A percentile compares a stretch with the other conserved stretches of the same genome.
phyloP scores from a whole-genome alignment of 2,888 invertebrate genomes.

The Drosophila pegasa region DNA sequence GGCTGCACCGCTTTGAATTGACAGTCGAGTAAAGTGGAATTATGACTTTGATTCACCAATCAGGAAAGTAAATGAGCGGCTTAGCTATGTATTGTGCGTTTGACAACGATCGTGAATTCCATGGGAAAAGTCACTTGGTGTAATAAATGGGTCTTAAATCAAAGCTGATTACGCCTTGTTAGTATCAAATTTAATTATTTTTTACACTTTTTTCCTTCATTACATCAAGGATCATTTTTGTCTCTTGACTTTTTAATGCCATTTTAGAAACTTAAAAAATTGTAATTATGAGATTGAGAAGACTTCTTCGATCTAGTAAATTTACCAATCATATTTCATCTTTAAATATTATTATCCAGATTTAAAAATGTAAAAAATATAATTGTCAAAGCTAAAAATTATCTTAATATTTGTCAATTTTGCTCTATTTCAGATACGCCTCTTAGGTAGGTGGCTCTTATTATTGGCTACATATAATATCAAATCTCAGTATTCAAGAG shows the following conservation, averaged over 20 bases:
- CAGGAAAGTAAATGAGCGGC: constrained; percentile 39
- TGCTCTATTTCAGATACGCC: no score
- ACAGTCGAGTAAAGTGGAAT: constrained; percentile 48
- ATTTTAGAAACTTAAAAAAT: neutral
- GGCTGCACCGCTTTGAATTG: constrained; percentile 39
- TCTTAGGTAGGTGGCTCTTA: no score
- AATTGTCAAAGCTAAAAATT: no score
- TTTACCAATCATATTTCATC: no score
- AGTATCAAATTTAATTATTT: no score
- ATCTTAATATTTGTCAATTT: no score
- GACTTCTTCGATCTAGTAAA: no score
- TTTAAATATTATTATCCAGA: no score
- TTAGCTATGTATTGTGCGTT: constrained; percentile 39
- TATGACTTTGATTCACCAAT: constrained; percentile 68
- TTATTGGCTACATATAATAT: no score
- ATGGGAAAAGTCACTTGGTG: constrained; percentile 37
- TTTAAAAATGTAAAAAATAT: neutral
- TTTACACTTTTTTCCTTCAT: no score
- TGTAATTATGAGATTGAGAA: no score
- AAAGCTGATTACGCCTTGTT: neutral
- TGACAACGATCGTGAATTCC: neutral
- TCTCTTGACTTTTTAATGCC: neutral
- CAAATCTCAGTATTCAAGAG: neutral
- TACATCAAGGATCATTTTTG: neutral
- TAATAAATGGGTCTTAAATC: constrained; percentile 6